Conservation (phyloP, 2,888 invertebrate genomes). For the Melangyna quadrimaculata region DNA sequence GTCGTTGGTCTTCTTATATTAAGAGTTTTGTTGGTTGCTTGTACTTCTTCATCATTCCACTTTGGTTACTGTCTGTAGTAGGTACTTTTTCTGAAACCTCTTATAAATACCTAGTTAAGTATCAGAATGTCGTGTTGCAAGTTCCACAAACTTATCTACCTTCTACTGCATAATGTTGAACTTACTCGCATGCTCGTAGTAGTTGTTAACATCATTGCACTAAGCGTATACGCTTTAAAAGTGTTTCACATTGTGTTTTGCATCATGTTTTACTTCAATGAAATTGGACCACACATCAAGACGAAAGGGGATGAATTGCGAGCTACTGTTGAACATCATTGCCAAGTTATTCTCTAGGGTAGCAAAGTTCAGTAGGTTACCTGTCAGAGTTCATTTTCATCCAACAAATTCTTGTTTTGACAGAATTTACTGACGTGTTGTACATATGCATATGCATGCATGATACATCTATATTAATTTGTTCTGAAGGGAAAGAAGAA, state of each 20-base stretch:
- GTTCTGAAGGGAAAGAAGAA: neutral
- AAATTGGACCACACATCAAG: neutral
- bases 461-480: neutral
- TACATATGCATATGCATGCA: neutral
- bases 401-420: slow-evolving; percentile 19
- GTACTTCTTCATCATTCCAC: neutral
- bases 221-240: neutral
- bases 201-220: slow-evolving; percentile 42
- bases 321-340: slow-evolving; percentile 19
- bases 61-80: neutral
- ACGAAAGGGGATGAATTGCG: neutral
- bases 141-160: slow-evolving; percentile 14
- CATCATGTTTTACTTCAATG: slow-evolving; percentile 18
- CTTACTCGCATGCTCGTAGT: too few species aligned
- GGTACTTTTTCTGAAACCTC: neutral
- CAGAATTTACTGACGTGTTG: neutral
- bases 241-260: slow-evolving; percentile 17
- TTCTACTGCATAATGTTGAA: slow-evolving; percentile 4
- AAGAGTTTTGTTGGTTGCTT: neutral
- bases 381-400: slow-evolving; percentile 60
- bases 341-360: slow-evolving; percentile 21
- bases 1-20: neutral
- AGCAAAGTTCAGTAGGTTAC: slow-evolving; percentile 41
- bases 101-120: slow-evolving; percentile 32
- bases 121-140: slow-evolving; percentile 43